These are phyloP conservation scores for Carollia perspicillata DNA, from an alignment of 2,113 vertebrate species.

Conservation along the genomic window DNA sequence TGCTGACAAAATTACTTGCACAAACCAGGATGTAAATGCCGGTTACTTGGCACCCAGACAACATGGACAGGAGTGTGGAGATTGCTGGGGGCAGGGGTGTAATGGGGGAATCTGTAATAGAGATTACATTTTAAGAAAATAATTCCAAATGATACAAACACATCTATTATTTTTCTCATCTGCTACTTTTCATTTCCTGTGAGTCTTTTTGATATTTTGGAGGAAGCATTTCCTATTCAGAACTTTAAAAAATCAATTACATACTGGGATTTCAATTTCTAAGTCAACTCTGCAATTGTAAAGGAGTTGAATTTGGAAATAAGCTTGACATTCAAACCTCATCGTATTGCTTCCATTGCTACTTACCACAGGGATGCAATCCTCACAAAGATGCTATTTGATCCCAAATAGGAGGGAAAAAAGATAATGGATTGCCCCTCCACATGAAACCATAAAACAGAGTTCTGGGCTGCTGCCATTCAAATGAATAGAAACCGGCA, in stretches of 20 bases:
- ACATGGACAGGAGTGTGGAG: not conserved
- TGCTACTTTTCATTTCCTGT: constrained; percentile 26
- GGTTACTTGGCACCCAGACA: not conserved
- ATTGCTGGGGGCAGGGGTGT: too few relatives aligned
- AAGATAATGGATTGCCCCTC: constrained; percentile 82
- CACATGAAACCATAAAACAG: constrained; percentile 74
- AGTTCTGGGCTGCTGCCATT: constrained; percentile 81
- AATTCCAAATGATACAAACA: constrained; percentile 33
- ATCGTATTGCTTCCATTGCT: constrained; percentile 71
- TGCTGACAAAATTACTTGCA: constrained; percentile 39
- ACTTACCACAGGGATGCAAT: constrained; percentile 72
- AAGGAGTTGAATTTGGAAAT: constrained; percentile 77
- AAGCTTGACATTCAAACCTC: constrained; percentile 70
- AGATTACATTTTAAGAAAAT: too few relatives aligned
- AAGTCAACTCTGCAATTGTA: constrained; percentile 66
- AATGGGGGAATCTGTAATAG: too few relatives aligned
- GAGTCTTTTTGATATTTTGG: constrained; percentile 52
- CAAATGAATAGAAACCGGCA: constrained; percentile 83
- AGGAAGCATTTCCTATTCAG: constrained; percentile 59
- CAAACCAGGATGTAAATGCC: constrained; percentile 31
- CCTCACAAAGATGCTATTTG: constrained; percentile 82
- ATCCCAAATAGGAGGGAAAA: constrained; percentile 70
- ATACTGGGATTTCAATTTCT: constrained; percentile 75
- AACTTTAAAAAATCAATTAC: constrained; percentile 77
- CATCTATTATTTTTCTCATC: not conserved